These are phyloP conservation scores for Dynastes grantii DNA, from an alignment of 2,888 invertebrate genomes.

Conservation along the genomic window DNA sequence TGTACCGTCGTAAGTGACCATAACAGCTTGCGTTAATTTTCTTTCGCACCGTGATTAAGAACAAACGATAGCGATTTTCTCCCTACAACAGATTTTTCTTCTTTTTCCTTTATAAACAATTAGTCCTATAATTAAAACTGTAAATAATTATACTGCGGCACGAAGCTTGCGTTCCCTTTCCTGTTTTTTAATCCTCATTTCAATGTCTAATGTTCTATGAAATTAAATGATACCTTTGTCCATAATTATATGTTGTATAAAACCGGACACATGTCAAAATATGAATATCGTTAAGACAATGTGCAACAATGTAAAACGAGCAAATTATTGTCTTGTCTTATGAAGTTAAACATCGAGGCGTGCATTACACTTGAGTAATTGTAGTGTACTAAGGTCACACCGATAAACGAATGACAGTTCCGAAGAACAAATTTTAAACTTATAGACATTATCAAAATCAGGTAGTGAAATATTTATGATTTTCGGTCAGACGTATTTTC, in stretches of 20 bases:
- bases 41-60: slow-evolving; percentile 13
- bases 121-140: slow-evolving; percentile 34
- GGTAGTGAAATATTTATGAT: too few relatives aligned
- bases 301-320: background rate
- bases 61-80: background rate
- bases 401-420: too few relatives aligned
- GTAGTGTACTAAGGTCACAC: too few relatives aligned
- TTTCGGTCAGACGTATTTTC: too few relatives aligned
- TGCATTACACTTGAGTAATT: too few relatives aligned
- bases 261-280: slow-evolving; percentile 10
- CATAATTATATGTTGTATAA: slow-evolving; percentile 7
- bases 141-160: slow-evolving; percentile 24
- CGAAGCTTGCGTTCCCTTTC: background rate
- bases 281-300: slow-evolving; percentile 24
- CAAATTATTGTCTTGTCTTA: background rate
- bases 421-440: too few relatives aligned
- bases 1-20: background rate
- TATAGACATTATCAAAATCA: too few relatives aligned
- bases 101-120: slow-evolving; percentile 6
- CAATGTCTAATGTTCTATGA: background rate
- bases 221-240: slow-evolving; percentile 13
- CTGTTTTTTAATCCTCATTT: background rate
- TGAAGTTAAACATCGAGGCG: background rate
- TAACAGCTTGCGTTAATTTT: slow-evolving; percentile 1
- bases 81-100: background rate